Base-by-base conservation (phyloP, 2,797 vertebrate genomes). In the Synaphobranchus kaupii region DNA sequence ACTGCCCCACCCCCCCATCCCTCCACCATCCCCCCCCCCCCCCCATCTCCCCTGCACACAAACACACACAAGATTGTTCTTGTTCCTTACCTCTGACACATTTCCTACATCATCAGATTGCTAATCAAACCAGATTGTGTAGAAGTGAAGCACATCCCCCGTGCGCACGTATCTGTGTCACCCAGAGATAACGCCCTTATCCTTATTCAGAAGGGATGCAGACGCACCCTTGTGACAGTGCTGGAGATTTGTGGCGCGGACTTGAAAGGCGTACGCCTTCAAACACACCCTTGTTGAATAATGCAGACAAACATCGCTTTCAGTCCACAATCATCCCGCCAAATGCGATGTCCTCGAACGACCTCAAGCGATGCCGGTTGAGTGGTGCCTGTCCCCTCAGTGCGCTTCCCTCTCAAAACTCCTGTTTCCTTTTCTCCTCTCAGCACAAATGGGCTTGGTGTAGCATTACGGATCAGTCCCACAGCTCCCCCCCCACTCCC, bases 381-480 rank as follows among this genome's bases (percentile, higher is more conserved):
- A 34, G 28, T 34, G 68, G 8, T 8, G 68, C 10, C 28, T 4
- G 68, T 13, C 68, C 68, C 68, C 28, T 28, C n/a, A 0, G 63
- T 6, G 12, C 28, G 39, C 34, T 6, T 44, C 73, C 34, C 85
- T 39, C 85, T 44, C 20, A 50, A 50, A 86, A 31, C 34, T 78
- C 52, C 15, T 15, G 47, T 8, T 50, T 68, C 76, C 68, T 31
- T 48, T 22, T 87, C 89, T 93, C 90, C 89, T 88, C 93, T 93
- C 93, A 95, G 93, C 92, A 92, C 88, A 93, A 94, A 91, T 90
- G 92, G 92, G 94, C 91, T 89, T 93, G 93, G 91, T 94, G 92
- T 94, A 94, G 92, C 91, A 68, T 93, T 95, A 94, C 93, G 93
- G 88, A 89, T 89, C 91, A 92, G 89, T 91, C 90, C 93, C 91